A percentile compares a stretch with the other conserved stretches of the same genome.
These are phyloP conservation scores for Apodemus sylvaticus DNA, from an alignment of 2,113 vertebrate species.

Conservation along the genomic window DNA sequence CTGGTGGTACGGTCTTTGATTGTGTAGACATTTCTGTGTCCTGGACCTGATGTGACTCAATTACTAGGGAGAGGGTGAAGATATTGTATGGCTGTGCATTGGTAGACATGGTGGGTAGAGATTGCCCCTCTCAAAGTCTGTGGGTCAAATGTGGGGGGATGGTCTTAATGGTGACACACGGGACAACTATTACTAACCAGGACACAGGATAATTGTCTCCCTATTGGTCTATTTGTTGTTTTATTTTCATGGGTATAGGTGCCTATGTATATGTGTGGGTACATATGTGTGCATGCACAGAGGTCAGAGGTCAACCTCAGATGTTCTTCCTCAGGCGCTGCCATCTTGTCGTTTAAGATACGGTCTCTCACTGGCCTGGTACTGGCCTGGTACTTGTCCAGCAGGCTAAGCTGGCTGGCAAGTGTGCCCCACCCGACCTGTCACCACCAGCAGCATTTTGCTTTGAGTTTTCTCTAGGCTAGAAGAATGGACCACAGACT, in stretches of 20 bases:
- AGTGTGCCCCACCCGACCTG: not conserved
- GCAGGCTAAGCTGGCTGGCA: not conserved
- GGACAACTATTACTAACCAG: not conserved
- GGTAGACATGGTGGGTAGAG: rapidly evolving
- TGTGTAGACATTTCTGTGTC: not conserved
- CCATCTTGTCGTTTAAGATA: not conserved
- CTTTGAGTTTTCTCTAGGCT: no score
- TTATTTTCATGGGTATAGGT: not conserved
- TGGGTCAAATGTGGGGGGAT: not conserved
- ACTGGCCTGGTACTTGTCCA: not conserved
- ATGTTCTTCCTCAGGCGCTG: not conserved
- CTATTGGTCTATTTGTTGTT: not conserved
- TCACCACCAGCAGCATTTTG: no score
- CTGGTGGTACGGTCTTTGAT: not conserved
- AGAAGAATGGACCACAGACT: no score
- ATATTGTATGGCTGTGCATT: not conserved
- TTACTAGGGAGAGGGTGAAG: no score
- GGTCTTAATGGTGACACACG: not conserved
- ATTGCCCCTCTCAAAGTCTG: not conserved
- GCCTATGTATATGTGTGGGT: not conserved
- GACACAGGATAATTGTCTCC: not conserved
- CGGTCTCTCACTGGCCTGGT: not conserved
- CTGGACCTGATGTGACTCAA: not conserved
- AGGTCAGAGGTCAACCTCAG: not conserved
- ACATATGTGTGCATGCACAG: not conserved